Percentiles rank a stretch among this genome's conserved stretches.
Conservation (phyloP, 2,888 invertebrate species). For the Schrankia costaestrigalis region DNA sequence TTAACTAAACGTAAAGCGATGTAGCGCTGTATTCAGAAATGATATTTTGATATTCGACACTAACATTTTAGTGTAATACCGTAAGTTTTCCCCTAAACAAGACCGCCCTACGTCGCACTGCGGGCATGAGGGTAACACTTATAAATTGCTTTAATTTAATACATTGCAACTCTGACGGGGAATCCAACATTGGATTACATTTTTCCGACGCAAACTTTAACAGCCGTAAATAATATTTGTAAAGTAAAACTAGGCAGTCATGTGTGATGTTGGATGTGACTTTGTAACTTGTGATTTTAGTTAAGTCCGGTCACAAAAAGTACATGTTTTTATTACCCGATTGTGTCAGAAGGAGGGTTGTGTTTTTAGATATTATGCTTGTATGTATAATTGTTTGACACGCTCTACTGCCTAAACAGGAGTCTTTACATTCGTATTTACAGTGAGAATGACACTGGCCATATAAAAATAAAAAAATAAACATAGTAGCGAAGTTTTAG, state of each 20-base stretch:
- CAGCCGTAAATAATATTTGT: constrained; percentile 40
- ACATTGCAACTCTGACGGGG: constrained; percentile 43
- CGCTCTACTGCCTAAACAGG: too few relatives aligned
- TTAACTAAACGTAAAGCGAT: constrained; percentile 21
- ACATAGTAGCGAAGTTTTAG: too few relatives aligned
- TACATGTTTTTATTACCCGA: too few relatives aligned
- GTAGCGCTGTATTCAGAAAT: constrained; percentile 10
- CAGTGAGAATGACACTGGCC: too few relatives aligned
- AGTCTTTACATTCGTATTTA: too few relatives aligned
- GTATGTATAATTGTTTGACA: too few relatives aligned
- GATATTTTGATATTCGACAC: constrained; percentile 34
- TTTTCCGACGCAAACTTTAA: constrained; percentile 41
- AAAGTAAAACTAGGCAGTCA: neutral
- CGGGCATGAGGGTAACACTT: constrained; percentile 53
- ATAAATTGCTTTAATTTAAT: constrained; percentile 75
- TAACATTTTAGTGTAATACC: constrained; percentile 36
- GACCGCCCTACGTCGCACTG: constrained; percentile 44
- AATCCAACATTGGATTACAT: constrained; percentile 40
- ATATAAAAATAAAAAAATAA: too few relatives aligned
- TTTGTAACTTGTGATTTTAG: neutral
- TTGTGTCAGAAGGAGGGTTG: too few relatives aligned
- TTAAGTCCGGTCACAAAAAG: neutral
- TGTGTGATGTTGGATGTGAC: too few relatives aligned
- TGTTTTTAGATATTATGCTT: too few relatives aligned
- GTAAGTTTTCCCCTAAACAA: constrained; percentile 37